Percentiles rank a stretch among this genome's conserved stretches.
Evolutionary conservation across 2,888 invertebrate genomes (phyloP).

Genomic region (Hipparchia sbordonii): DNA sequence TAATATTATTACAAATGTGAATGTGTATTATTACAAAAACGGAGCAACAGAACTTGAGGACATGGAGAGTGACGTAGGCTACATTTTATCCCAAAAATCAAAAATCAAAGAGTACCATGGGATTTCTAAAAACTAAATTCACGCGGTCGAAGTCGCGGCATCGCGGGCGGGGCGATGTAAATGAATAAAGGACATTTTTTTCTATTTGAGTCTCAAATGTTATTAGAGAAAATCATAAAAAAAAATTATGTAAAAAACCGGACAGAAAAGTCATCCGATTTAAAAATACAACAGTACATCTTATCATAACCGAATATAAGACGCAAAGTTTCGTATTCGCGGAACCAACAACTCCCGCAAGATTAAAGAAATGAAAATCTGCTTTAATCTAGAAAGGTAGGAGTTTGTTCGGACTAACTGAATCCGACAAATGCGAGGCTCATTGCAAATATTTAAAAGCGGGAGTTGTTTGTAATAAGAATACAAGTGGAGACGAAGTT

Average conservation of each 20-base stretch:
- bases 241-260: not conserved
- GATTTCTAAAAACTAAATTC: too few species aligned
- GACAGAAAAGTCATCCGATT: not conserved
- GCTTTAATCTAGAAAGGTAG: conserved; percentile 48
- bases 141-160: not conserved
- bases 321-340: conserved; percentile 22
- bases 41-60: too few species aligned
- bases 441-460: conserved; percentile 63
- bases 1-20: too few species aligned
- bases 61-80: too few species aligned
- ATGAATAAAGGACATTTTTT: too few species aligned
- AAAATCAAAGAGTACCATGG: too few species aligned
- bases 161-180: not conserved
- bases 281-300: conserved; percentile 18
- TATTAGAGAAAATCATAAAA: not conserved
- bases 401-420: conserved; percentile 49
- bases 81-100: too few species aligned
- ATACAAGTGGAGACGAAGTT: conserved; percentile 7
- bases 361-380: conserved; percentile 46
- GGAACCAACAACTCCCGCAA: conserved; percentile 35
- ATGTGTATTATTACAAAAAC: too few species aligned
- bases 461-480: conserved; percentile 38
- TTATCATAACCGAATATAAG: too few species aligned
- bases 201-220: too few species aligned
- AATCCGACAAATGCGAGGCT: conserved; percentile 55